Conservation (phyloP, 2,113 vertebrate species). For the Aviceda subcristata region DNA sequence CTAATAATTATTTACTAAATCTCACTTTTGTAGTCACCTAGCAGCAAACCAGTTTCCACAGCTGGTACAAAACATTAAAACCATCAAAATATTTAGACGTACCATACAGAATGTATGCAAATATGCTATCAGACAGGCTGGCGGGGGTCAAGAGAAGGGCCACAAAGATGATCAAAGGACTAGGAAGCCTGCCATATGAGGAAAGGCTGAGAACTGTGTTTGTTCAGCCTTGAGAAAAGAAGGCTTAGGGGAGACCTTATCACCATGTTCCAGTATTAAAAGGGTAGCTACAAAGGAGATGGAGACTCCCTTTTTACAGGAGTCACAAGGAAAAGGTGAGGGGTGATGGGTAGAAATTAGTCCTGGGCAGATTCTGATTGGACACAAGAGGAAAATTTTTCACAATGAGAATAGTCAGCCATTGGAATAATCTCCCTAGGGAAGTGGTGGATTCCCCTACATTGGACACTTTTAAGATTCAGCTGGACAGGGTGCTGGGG, state of each 20-base stretch:
- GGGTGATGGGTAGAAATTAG: not conserved
- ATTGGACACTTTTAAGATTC: not conserved
- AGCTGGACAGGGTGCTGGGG: not conserved
- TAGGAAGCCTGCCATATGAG: not conserved
- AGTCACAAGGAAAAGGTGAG: no score
- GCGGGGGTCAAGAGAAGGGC: not conserved
- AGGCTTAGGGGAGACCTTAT: not conserved
- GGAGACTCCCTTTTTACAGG: not conserved
- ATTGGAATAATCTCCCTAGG: not conserved
- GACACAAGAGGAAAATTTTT: not conserved
- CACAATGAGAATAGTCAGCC: not conserved
- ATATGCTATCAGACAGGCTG: not conserved
- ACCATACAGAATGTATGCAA: no score
- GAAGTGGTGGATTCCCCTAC: not conserved
- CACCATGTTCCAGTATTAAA: not conserved
- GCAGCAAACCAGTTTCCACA: no score
- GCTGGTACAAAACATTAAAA: not conserved
- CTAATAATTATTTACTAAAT: no score
- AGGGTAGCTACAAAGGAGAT: not conserved
- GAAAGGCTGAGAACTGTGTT: not conserved
- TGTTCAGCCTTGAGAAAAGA: not conserved
- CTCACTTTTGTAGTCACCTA: no score
- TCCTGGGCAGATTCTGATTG: not conserved
- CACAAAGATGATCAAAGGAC: not conserved
- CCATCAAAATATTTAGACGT: no score